Evolutionary conservation across 2,113 vertebrate genomes (phyloP).

Genomic region (Psammodynastes pulverulentus): DNA sequence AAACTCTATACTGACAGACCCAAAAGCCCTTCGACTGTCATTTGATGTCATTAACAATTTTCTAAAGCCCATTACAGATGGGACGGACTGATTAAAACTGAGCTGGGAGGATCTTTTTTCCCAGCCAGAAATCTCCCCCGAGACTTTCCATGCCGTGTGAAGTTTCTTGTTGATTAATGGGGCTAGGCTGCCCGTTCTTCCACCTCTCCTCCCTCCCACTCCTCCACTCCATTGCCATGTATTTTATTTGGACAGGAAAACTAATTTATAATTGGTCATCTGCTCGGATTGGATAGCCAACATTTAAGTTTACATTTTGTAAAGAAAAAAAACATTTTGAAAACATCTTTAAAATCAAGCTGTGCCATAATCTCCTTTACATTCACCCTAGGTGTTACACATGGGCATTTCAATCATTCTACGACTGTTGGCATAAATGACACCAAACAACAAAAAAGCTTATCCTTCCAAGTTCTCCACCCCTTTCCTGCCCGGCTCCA

Average conservation of each 20-base stretch:
- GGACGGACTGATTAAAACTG: constrained; percentile 76
- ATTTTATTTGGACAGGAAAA: constrained; percentile 60
- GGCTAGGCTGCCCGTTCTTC: constrained; percentile 53
- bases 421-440: constrained; percentile 59
- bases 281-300: constrained; percentile 53
- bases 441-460: constrained; percentile 67
- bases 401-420: constrained; percentile 52
- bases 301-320: constrained; percentile 46
- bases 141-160: constrained; percentile 70
- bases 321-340: constrained; percentile 37
- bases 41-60: constrained; percentile 83
- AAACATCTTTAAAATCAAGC: constrained; percentile 18
- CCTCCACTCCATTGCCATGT: constrained; percentile 52
- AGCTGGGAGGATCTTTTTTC: constrained; percentile 77
- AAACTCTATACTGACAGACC: constrained; percentile 73
- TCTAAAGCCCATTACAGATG: constrained; percentile 81
- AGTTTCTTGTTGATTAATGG: constrained; percentile 77
- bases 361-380: constrained; percentile 40
- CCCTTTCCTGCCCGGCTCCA: constrained; percentile 52
- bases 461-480: constrained; percentile 61
- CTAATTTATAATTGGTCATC: constrained; percentile 66
- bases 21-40: constrained; percentile 76
- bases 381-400: constrained; percentile 41
- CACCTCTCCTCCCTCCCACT: constrained; percentile 44
- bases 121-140: constrained; percentile 77